phyloP scores from a whole-genome alignment of 2,113 vertebrate species.

The Haemorhous mexicanus region DNA sequence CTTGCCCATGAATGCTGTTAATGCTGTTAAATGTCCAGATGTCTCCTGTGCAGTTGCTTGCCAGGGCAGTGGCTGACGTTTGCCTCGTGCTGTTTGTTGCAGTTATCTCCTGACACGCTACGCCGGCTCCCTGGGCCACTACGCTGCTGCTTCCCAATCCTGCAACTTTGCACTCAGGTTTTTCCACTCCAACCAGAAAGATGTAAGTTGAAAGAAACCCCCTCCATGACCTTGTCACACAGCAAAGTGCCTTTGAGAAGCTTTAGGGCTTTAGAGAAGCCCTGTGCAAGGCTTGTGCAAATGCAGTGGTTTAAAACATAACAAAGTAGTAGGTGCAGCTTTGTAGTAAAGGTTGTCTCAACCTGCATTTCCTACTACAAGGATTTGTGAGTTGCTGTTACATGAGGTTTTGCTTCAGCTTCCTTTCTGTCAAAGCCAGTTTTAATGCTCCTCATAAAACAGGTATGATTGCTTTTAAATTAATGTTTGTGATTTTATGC shows the following conservation, averaged over 20 bases:
- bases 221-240: not conserved
- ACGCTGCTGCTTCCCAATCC: slow-evolving; percentile 93
- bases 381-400: not conserved
- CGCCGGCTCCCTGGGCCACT: slow-evolving; percentile 90
- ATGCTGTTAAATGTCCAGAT: not conserved
- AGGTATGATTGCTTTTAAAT: not conserved
- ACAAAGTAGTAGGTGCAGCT: not conserved
- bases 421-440: not conserved
- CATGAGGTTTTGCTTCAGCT: not conserved
- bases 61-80: not conserved
- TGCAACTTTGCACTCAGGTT: slow-evolving; percentile 99
- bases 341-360: not conserved
- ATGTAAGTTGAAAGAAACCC: slow-evolving; percentile 83
- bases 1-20: not conserved
- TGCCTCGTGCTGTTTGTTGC: slow-evolving; percentile 37
- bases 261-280: not conserved
- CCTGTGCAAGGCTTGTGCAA: not conserved
- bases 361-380: not conserved
- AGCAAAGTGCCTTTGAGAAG: not conserved
- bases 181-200: slow-evolving; percentile 99
- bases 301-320: not conserved
- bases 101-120: slow-evolving; percentile 95
- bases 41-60: not conserved
- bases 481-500: not conserved
- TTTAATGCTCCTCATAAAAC: not conserved